Evolutionary conservation across 2,888 invertebrate species (phyloP), one percentile per base, ranked within the genome.

Genomic region (Drosophila paracracens): DNA sequence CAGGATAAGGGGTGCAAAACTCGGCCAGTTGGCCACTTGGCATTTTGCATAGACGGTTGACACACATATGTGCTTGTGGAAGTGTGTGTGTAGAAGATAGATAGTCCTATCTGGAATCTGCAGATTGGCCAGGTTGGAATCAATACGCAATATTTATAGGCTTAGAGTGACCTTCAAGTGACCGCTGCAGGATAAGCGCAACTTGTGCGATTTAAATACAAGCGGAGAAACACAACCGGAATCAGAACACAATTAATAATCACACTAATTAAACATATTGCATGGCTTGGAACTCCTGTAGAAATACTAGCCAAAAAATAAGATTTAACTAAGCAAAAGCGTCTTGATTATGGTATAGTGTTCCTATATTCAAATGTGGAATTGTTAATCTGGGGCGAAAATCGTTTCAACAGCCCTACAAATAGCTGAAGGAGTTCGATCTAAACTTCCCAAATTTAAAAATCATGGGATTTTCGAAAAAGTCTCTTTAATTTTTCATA

Each of bases 1-100:
- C 18, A n/a, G n/a, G 18, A 25, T 8, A 8, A 8, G 16, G 31
- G 29, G 59, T 10, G 36, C 50, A 48, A 21, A 57, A 57, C 57
- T 43, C 57, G 57, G 57, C 57, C 57, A 75, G 68, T 72, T 67
- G 76, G 73, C 70, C 76, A 74, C 73, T 79, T 79, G 79, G 79
- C 68, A 76, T 76, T 84, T 85, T 82, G 84, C 84, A 85, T 85
- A 84, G 75, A 63, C 70, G 46, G 58, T 71, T 84, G 88, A 84
- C 85, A 84, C 76, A 70, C 69, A 77, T 77, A 59, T 69, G 56
- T 54, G 54, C 35, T 7, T 7, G 16, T 7, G 7, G 10, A 10
- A 21, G 16, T 53, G n/a, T 27, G 31, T 29, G 10, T 35, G 10
- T 33, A 8, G 38, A 71, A 84, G 87, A 87, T 82, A 78, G 84